phyloP scores from a whole-genome alignment of 2,888 invertebrate genomes.

The Herminia tarsipennalis region DNA sequence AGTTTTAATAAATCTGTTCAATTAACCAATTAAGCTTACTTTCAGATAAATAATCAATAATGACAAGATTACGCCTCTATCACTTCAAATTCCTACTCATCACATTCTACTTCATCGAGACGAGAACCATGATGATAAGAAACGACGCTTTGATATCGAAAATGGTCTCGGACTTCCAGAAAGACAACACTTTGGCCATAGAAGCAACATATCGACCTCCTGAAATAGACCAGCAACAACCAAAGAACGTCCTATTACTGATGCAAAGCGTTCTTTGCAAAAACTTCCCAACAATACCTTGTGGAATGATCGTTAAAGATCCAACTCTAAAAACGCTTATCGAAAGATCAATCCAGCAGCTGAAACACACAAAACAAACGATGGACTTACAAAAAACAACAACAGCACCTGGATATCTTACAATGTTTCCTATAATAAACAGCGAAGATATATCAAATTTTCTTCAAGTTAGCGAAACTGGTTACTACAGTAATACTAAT shows the following conservation, averaged over 20 bases:
- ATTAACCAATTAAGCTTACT: not conserved
- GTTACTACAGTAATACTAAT: conserved; percentile 34
- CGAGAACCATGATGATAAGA: conserved; percentile 61
- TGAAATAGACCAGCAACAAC: not conserved
- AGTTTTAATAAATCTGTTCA: not conserved
- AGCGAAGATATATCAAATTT: conserved; percentile 70
- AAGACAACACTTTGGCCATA: conserved; percentile 44
- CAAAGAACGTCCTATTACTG: conserved; percentile 49
- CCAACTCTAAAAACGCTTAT: conserved; percentile 61
- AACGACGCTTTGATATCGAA: conserved; percentile 74
- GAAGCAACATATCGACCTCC: conserved; percentile 13
- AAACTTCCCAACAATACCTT: conserved; percentile 73
- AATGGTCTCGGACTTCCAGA: conserved; percentile 75
- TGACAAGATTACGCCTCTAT: conserved; percentile 15
- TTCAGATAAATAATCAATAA: conserved; percentile 23
- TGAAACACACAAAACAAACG: conserved; percentile 61
- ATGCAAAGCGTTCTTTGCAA: conserved; percentile 75
- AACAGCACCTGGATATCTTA: conserved; percentile 43
- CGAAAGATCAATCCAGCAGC: conserved; percentile 68
- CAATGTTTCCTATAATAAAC: conserved; percentile 63
- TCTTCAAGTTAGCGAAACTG: conserved; percentile 53
- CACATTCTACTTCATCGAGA: conserved; percentile 23
- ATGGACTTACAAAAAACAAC: conserved; percentile 61
- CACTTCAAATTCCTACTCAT: conserved; percentile 26
- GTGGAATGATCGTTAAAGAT: conserved; percentile 66